Base-by-base conservation (phyloP, 2,888 invertebrate species). In the Nomada flava region DNA sequence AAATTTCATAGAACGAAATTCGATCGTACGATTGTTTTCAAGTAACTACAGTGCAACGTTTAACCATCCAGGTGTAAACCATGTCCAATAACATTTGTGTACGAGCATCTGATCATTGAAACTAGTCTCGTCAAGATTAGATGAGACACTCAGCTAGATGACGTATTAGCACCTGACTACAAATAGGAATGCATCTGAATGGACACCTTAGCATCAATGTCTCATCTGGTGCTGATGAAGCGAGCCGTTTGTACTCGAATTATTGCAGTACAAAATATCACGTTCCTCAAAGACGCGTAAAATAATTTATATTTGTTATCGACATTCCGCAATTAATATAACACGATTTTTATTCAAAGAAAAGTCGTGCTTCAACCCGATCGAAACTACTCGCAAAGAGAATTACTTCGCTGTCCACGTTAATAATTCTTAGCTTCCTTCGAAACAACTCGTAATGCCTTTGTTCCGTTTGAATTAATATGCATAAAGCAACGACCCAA, bases 401-500 rank as follows among this genome's bases (percentile, higher is more conserved):
- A 53, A 53, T 18, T 1, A 5, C 13, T 23, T 18, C 2, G 29
- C 59, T 18, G 18, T 15, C 29, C 4, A 18, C 13, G 10, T 60
- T 18, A 29, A 55, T 44, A 55, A 20, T 26, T 69, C 10, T 20
- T 20, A 36, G 15, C 26, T n/a, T n/a, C 7, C n/a, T 9, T n/a
- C 2, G 23, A 70, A 59, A 70, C 20, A 18, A 69, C 59, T 47
- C 5, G 18, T 10, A 36, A 29, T 59, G 36, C 10, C 36, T 36
- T 36, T 20, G 1, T 50, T 36, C 4, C 7, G 29, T 74, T 65
- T 73, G 23, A 50, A 67, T 50, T 59, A 65, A 65, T 59, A 53
- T 53, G n/a, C 52, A 44, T 63, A 59, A 59, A 74, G 36, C 47
- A 18, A 47, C n/a, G 74, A 74, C 50, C 74, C 67, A 67, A 74